Conservation (phyloP, 2,797 vertebrate genomes). For the Bradypodion pumilum region DNA sequence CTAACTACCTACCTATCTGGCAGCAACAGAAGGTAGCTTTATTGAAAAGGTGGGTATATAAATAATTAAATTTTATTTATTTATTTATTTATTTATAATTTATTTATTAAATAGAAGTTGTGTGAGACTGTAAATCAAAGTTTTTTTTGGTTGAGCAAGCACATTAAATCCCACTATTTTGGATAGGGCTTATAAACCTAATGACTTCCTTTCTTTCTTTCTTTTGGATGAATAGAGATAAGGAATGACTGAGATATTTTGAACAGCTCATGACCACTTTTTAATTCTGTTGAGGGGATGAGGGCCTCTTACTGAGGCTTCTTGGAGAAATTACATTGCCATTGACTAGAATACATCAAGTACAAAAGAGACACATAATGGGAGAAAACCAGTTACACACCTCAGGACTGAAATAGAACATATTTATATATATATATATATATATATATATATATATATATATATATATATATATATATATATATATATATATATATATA, state of each 20-base stretch:
- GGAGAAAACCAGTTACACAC: conserved; percentile 70
- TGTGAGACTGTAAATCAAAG: not conserved
- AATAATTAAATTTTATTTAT: too few species aligned
- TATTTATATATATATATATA: too few species aligned
- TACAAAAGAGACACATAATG: conserved; percentile 70
- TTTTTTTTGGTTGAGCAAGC: not conserved
- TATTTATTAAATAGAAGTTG: too few species aligned
- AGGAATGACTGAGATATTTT: conserved; percentile 63
- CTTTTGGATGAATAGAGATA: conserved; percentile 38
- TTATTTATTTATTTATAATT: too few species aligned
- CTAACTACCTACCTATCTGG: too few species aligned
- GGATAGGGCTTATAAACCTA: not conserved
- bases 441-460: too few species aligned
- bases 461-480: too few species aligned
- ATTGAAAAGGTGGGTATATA: not conserved
- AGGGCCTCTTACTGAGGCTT: conserved; percentile 62
- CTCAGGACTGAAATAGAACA: conserved; percentile 71
- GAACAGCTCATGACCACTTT: conserved; percentile 47
- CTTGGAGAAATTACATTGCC: conserved; percentile 70
- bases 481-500: too few species aligned
- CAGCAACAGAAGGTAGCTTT: not conserved
- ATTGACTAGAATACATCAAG: conserved; percentile 66
- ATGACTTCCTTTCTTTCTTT: too few species aligned
- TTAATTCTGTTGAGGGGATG: conserved; percentile 63
- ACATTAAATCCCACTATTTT: not conserved